Conservation (phyloP, 2,113 vertebrate genomes). For the Mixornis gularis region DNA sequence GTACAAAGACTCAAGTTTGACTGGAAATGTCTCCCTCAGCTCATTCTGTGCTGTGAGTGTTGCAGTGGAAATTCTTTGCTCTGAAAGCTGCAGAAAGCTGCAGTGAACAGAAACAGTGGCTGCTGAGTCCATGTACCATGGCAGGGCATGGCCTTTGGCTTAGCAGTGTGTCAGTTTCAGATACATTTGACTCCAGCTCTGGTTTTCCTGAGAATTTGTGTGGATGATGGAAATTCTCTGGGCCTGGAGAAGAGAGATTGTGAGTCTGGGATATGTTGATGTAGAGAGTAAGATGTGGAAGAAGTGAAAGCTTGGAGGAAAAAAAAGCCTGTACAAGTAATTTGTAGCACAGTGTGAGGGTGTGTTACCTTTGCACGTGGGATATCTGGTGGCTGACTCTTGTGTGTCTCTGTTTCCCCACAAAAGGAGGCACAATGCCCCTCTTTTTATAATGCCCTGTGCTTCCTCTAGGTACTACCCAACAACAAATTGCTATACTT, state of each 20-base stretch:
- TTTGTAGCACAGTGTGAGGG: neutral
- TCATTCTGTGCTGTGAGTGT: neutral
- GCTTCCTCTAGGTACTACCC: neutral
- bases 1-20: neutral
- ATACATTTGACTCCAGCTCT: neutral
- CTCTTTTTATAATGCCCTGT: neutral
- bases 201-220: neutral
- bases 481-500: neutral
- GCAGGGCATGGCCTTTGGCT: neutral
- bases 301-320: neutral
- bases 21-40: neutral
- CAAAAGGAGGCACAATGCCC: neutral
- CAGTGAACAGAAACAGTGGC: neutral
- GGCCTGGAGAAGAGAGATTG: neutral
- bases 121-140: neutral
- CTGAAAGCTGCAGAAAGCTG: neutral
- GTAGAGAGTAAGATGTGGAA: neutral
- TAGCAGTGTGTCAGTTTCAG: neutral
- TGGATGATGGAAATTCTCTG: neutral
- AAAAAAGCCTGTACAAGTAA: neutral
- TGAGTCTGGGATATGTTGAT: neutral
- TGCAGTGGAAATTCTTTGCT: neutral
- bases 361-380: neutral
- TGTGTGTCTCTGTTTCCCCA: neutral
- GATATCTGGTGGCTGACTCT: neutral